phyloP scores from a whole-genome alignment of 2,113 vertebrate genomes.

The Penelope pileata region DNA sequence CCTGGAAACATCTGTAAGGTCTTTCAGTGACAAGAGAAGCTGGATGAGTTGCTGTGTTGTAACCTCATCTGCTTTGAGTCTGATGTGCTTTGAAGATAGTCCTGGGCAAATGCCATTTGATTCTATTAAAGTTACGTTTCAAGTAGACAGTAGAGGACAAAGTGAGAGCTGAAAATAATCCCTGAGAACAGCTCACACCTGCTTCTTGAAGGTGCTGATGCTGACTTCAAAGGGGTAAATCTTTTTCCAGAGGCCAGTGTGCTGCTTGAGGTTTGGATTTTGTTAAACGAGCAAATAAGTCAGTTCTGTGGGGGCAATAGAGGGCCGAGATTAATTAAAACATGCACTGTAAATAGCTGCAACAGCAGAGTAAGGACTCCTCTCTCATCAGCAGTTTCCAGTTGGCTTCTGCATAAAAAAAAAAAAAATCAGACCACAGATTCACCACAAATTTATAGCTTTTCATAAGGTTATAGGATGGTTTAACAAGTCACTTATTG shows the following conservation, averaged over 20 bases:
- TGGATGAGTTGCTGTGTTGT: conserved; percentile 8
- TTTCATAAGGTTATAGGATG: not conserved
- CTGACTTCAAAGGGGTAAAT: conserved; percentile 14
- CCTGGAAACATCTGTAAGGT: conserved; percentile 12
- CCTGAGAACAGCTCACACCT: conserved; percentile 38
- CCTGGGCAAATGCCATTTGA: conserved; percentile 20
- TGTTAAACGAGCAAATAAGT: conserved; percentile 25
- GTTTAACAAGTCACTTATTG: not conserved
- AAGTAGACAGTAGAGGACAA: conserved; percentile 59
- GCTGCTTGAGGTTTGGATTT: not conserved
- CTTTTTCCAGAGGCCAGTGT: not conserved
- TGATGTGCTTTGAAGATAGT: conserved; percentile 13
- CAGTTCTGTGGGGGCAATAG: not conserved
- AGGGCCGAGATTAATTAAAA: conserved; percentile 31
- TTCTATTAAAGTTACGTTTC: conserved; percentile 70
- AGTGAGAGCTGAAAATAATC: conserved; percentile 65
- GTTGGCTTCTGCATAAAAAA: not conserved
- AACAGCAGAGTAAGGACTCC: not conserved
- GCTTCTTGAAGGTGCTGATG: conserved; percentile 29
- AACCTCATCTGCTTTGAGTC: conserved; percentile 61
- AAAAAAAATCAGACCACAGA: not conserved
- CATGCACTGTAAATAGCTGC: conserved; percentile 18
- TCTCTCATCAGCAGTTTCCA: conserved; percentile 4
- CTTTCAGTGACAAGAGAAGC: not conserved
- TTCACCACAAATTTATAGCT: not conserved